phyloP scores from a whole-genome alignment of 2,797 vertebrate genomes.

The Poecilia velifera region DNA sequence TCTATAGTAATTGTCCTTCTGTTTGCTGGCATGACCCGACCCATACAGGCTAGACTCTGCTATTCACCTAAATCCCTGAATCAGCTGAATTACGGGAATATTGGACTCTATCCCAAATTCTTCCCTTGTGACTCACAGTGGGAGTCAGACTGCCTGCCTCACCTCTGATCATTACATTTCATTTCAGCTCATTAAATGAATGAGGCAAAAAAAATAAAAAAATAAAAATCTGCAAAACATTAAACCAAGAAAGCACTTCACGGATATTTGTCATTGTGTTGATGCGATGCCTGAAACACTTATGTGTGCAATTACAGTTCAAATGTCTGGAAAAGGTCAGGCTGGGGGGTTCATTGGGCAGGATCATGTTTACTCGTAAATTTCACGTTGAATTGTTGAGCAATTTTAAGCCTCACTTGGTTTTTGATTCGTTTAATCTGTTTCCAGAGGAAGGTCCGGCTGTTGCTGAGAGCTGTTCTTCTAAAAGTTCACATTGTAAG shows the following conservation, averaged over 20 bases:
- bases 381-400: neutral
- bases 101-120: slow-evolving; percentile 62
- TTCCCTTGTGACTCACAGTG: slow-evolving; percentile 47
- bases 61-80: slow-evolving; percentile 40
- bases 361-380: neutral
- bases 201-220: neutral
- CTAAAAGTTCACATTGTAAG: neutral
- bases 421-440: neutral
- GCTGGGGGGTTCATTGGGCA: neutral
- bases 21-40: slow-evolving; percentile 3
- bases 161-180: slow-evolving; percentile 36
- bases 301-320: neutral
- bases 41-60: slow-evolving; percentile 30
- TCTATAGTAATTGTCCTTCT: slow-evolving; percentile 15
- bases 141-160: slow-evolving; percentile 30
- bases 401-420: neutral
- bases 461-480: neutral
- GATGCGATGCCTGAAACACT: neutral
- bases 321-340: neutral
- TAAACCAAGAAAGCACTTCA: neutral
- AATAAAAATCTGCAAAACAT: neutral
- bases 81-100: neutral
- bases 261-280: neutral
- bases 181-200: slow-evolving; percentile 34
- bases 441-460: neutral